Base-by-base conservation (phyloP, 2,113 vertebrate genomes). In the Pluvianellus socialis region DNA sequence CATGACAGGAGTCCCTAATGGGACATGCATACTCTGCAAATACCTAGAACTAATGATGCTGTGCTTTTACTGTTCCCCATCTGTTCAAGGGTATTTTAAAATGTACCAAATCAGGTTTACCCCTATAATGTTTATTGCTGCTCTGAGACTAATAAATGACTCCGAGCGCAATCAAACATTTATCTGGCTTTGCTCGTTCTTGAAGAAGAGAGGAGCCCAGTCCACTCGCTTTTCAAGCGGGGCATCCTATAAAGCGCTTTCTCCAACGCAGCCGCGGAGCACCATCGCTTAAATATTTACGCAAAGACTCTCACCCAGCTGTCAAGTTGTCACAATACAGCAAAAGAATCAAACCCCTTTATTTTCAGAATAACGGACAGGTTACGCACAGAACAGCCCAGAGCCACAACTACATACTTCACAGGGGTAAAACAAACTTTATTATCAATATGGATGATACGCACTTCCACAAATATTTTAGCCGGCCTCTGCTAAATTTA, bases 401-500 rank as follows among this genome's bases (percentile, higher is more conserved):
- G 42, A 95, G 84, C 87, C 92, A 65, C 61, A 30, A 0, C 53
- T 8, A 8, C 23, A 3, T 2, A 17, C 42, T 40, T 20, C 77
- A 20, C 52, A 4, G 70, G 65, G 55, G 61, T 35, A 55, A 65
- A 72, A 9, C 50, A 40, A 58, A 61, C 75, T 79, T 75, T 33
- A 47, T 14, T 32, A 45, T 21, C 77, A 47, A 28, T 82, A 75
- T 2, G 40, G 91, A 96, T 67, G 86, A 80, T 53, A 55, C 10
- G 50, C 71, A 28, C 59, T 59, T 84, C 95, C 96, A 65, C 94
- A 84, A 58, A 74, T 68, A 66, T 55, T 89, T 76, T 26, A 79
- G 95, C 83, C 95, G 93, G 86, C 45, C 96, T 88, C 95, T 90
- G 89, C 96, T 97, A 96, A 97, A 96, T 97, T 96, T 96, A 95